phyloP scores from a whole-genome alignment of 2,113 vertebrate genomes.

The Sceloporus undulatus region DNA sequence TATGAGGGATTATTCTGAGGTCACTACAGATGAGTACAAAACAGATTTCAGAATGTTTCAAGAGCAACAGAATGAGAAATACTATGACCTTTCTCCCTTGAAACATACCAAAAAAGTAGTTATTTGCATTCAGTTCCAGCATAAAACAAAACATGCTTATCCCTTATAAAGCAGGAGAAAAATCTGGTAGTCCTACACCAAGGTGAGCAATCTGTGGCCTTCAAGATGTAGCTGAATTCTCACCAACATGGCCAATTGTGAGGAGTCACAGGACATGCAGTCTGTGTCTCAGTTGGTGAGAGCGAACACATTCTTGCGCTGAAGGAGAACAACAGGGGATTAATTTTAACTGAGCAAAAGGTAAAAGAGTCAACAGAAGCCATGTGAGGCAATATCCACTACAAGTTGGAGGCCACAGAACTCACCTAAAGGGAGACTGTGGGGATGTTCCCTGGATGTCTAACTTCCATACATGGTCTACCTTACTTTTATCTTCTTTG shows the following conservation, averaged over 20 bases:
- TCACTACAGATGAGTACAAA: background rate
- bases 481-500: too few species aligned
- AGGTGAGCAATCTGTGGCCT: too few species aligned
- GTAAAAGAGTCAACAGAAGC: background rate
- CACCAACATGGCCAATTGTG: too few species aligned
- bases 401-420: background rate
- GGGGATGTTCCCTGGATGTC: background rate
- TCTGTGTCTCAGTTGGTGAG: too few species aligned
- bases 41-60: background rate
- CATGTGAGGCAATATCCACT: background rate
- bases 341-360: background rate
- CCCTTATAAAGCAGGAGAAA: background rate
- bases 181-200: background rate
- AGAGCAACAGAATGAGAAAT: background rate
- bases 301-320: too few species aligned
- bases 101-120: background rate
- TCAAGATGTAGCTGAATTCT: too few species aligned
- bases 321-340: too few species aligned
- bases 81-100: background rate
- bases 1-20: background rate
- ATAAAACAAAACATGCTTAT: background rate
- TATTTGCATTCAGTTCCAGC: background rate
- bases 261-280: too few species aligned
- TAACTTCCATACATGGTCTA: background rate
- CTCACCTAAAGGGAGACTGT: background rate